Evolutionary conservation across 2,797 vertebrate species (phyloP).

Genomic region (Crocodylus rhombifer): DNA sequence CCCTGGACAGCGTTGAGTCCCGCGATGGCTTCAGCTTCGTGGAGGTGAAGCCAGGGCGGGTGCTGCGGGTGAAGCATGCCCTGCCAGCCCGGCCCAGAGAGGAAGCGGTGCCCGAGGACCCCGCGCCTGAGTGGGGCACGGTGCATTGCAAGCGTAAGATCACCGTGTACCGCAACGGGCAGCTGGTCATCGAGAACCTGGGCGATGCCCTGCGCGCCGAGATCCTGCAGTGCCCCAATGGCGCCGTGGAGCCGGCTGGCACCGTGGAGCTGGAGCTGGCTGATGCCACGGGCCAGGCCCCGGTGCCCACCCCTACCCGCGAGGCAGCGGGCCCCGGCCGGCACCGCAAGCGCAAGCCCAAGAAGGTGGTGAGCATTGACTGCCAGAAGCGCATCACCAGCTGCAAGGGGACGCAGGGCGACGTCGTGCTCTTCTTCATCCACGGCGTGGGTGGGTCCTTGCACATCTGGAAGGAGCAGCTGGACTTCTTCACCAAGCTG

Average conservation of each 20-base stretch:
- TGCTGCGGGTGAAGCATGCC: constrained; percentile 90
- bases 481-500: constrained; percentile 93
- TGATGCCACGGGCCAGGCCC: constrained; percentile 76
- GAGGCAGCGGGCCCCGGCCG: constrained; percentile 20
- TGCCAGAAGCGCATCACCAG: constrained; percentile 91
- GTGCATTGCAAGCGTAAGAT: constrained; percentile 95
- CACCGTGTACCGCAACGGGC: constrained; percentile 93
- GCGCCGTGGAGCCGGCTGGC: constrained; percentile 85
- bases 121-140: constrained; percentile 40
- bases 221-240: constrained; percentile 89
- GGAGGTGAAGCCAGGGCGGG: constrained; percentile 94
- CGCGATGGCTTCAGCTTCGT: constrained; percentile 92
- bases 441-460: constrained; percentile 95
- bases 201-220: constrained; percentile 89
- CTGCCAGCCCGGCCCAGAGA: constrained; percentile 74
- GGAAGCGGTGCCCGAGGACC: background rate
- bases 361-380: constrained; percentile 91
- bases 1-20: constrained; percentile 88
- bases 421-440: constrained; percentile 96
- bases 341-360: constrained; percentile 88
- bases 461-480: constrained; percentile 97
- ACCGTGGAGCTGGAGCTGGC: constrained; percentile 90
- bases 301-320: background rate
- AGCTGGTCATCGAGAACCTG: constrained; percentile 96
- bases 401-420: constrained; percentile 92